phyloP scores from a whole-genome alignment of 2,797 vertebrate genomes.

The Mormyrus hasselquistii region DNA sequence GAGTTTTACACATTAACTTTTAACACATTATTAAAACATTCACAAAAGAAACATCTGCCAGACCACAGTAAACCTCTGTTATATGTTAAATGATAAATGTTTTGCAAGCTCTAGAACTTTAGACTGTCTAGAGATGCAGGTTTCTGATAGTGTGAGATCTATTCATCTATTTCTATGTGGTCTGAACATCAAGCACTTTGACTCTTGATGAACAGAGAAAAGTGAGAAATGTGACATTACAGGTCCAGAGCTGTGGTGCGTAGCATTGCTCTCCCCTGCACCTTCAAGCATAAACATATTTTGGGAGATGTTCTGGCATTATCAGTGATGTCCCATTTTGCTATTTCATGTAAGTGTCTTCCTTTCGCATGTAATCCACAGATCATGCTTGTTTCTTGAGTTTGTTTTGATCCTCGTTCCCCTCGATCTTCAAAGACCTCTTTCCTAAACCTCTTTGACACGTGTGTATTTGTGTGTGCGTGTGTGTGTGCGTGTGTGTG shows the following conservation, averaged over 20 bases:
- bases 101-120: neutral
- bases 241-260: neutral
- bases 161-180: neutral
- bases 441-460: neutral
- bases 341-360: neutral
- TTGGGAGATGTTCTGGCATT: neutral
- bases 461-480: neutral
- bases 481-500: neutral
- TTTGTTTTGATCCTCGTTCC: neutral
- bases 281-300: neutral
- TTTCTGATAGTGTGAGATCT: neutral
- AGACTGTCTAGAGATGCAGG: neutral
- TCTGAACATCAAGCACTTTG: neutral
- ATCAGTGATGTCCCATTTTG: neutral
- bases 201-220: neutral
- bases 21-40: neutral
- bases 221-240: constrained; percentile 1
- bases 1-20: neutral
- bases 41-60: neutral
- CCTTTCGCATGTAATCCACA: neutral
- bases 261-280: neutral
- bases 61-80: neutral
- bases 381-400: neutral
- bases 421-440: neutral
- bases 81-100: neutral